Evolutionary conservation across 2,113 vertebrate species (phyloP).

Genomic region (Miniopterus natalensis): DNA sequence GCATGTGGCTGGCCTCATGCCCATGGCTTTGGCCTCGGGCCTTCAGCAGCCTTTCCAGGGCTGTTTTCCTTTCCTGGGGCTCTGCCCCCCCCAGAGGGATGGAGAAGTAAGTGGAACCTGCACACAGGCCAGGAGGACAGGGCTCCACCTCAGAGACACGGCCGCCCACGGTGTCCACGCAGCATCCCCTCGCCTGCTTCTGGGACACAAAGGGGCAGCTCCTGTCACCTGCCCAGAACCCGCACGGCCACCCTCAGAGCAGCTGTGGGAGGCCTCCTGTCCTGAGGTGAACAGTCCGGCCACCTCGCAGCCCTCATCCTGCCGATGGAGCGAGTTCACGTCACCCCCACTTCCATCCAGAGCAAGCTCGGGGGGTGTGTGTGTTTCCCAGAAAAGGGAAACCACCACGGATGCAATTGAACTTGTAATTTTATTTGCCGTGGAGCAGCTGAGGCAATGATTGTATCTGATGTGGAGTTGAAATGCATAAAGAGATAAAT

Average conservation of each 20-base stretch:
- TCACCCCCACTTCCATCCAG: neutral
- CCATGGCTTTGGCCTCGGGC: neutral
- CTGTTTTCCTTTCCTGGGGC: no score
- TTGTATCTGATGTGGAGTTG: constrained; percentile 81
- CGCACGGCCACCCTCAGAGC: fast-evolving
- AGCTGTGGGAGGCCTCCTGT: neutral
- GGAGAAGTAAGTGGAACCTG: fast-evolving
- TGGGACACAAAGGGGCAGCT: fast-evolving
- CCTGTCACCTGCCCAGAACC: neutral
- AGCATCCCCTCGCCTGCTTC: fast-evolving
- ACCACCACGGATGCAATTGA: constrained; percentile 64
- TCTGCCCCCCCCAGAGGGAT: neutral
- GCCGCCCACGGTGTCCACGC: fast-evolving
- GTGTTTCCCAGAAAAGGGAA: neutral
- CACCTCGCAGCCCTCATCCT: fast-evolving
- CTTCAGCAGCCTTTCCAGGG: neutral
- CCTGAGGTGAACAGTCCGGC: no score
- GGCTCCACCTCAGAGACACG: fast-evolving
- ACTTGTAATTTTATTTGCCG: constrained; percentile 77
- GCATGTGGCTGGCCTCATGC: neutral
- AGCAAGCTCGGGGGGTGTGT: neutral
- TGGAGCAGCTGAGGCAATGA: constrained; percentile 76
- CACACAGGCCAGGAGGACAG: fast-evolving
- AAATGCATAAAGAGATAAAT: constrained; percentile 88
- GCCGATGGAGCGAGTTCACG: fast-evolving